A percentile compares a stretch with the other conserved stretches of the same genome.
Conservation (phyloP, 2,113 vertebrate species). For the Sarotherodon lohbergeri region DNA sequence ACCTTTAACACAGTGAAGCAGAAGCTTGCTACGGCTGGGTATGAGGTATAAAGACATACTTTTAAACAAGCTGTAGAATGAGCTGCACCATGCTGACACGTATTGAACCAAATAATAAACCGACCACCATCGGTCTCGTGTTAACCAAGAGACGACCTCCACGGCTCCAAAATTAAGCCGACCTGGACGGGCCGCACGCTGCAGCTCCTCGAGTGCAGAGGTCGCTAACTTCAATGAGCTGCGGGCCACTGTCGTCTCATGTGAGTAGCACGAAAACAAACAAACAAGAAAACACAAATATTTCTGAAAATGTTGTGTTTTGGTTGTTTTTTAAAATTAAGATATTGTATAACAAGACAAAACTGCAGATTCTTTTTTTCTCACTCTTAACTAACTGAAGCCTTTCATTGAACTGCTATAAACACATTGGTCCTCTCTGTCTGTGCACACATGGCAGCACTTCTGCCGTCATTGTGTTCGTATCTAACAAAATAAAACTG, state of each 20-base stretch:
- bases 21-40: neutral
- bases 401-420: too few relatives aligned
- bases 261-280: fast-evolving
- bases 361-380: too few relatives aligned
- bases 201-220: neutral
- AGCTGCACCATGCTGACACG: neutral
- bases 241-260: neutral
- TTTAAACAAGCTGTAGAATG: neutral
- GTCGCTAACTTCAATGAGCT: neutral
- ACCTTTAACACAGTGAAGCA: neutral
- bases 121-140: neutral
- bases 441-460: too few relatives aligned
- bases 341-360: neutral
- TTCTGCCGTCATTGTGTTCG: too few relatives aligned
- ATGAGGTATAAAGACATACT: neutral
- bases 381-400: too few relatives aligned
- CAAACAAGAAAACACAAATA: neutral
- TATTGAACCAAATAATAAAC: neutral
- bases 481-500: too few relatives aligned
- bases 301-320: neutral
- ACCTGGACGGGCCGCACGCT: neutral
- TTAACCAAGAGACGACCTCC: neutral
- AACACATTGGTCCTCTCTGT: too few relatives aligned
- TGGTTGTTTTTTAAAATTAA: neutral
- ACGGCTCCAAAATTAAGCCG: neutral